Evolutionary conservation across 2,113 vertebrate species (phyloP), one percentile per base, ranked within the genome.

Genomic region (Neodon shergylaensis): DNA sequence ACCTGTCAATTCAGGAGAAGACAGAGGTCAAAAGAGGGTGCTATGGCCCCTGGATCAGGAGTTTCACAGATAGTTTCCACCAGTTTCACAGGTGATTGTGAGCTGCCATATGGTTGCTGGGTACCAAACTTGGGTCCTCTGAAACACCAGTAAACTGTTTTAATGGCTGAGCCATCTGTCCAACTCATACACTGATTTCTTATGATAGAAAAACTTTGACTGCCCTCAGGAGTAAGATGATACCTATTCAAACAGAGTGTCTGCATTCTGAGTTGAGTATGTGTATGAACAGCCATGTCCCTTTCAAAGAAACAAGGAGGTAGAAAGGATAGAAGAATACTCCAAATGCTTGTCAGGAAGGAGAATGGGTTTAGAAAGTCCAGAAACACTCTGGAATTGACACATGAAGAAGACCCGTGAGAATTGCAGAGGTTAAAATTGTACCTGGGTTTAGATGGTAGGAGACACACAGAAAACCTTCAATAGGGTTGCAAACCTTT

Each of bases 391-490:
- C 86, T 66, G 79, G n/a, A 91, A 44, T 92, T 66, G 78, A 81
- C 42, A 9, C 58, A 39, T 70, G 63, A 95, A 90, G 82, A 96
- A 92, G n/a, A 88, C 24, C 52, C 77, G 42, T 74, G 33, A 42
- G 42, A 90, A 54, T 7, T 70, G 31, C 61, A 54, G 36, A 90
- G 44, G 72, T 16, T 33, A 68, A 77, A 77, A 83, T 52, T 72
- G 6, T 72, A 26, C 42, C 39, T 92, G 49, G 31, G 11, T 24
- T 85, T 88, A 26, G 66, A 81, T 52, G 54, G 28, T 83, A 96
- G 63, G 73, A 94, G 42, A 72, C 8, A 66, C 52, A 42, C 11
- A 72, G 66, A 89, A 89, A 19, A 49, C 17, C 36, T 52, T 58
- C 63, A 86, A 36, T 68, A 58, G 42, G 39, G 44, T 49, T 61